Evolutionary conservation across 92 coral and sea anemone genomes (phyloP).

Genomic region (Zoanthus gigantus): DNA sequence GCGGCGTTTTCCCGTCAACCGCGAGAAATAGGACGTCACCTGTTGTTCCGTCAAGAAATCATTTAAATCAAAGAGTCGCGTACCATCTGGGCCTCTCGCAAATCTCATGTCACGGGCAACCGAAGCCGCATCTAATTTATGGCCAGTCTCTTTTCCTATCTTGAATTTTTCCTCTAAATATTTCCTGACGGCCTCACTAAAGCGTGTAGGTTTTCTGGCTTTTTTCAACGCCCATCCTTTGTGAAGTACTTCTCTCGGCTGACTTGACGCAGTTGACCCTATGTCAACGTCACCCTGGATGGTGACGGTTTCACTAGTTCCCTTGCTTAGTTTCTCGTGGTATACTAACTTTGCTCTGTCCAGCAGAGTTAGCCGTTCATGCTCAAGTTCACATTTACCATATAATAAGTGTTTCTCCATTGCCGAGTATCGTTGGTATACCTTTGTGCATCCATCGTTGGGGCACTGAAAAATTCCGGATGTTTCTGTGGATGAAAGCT

Average conservation of each 20-base stretch:
- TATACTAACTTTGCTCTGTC: conserved; percentile 29
- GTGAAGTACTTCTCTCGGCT: neutral
- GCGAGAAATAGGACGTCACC: conserved; percentile 70
- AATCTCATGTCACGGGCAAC: conserved; percentile 73
- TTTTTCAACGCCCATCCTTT: conserved; percentile 35
- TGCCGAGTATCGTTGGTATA: conserved; percentile 42
- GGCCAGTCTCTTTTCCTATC: conserved; percentile 69
- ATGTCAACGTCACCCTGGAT: conserved; percentile 17
- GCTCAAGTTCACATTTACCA: conserved; percentile 31
- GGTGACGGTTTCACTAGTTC: conserved; percentile 29
- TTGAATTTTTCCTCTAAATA: conserved; percentile 64
- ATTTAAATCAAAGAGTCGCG: conserved; percentile 52
- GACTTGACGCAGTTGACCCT: conserved; percentile 15
- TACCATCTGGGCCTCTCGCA: conserved; percentile 57
- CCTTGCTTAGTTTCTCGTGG: conserved; percentile 22
- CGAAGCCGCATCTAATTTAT: conserved; percentile 65
- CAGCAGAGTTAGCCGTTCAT: conserved; percentile 33
- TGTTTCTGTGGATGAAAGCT: neutral
- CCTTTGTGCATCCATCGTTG: conserved; percentile 38
- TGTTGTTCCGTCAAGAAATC: conserved; percentile 71
- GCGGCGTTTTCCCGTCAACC: conserved; percentile 55
- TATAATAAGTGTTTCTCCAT: conserved; percentile 28
- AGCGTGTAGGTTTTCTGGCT: conserved; percentile 34
- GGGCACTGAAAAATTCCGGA: conserved; percentile 27
- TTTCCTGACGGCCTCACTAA: conserved; percentile 54